These are phyloP conservation scores for Sapajus apella DNA, from an alignment of 2,113 vertebrate species.

Conservation along the genomic window DNA sequence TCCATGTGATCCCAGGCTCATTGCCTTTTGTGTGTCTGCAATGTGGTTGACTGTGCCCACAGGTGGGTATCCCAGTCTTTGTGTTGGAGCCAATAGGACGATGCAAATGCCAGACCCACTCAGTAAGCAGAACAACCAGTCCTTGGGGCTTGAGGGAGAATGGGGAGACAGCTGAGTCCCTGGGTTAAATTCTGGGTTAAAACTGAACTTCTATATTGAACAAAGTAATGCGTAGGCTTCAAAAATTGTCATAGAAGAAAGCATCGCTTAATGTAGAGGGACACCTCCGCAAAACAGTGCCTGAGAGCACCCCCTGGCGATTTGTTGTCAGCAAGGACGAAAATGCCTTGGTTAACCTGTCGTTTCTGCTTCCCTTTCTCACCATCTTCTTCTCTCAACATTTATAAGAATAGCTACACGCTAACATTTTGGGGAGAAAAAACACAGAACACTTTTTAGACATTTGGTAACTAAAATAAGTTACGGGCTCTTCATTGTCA, in stretches of 20 bases:
- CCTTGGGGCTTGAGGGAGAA: background rate
- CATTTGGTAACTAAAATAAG: conserved; percentile 13
- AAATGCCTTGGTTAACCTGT: too few species aligned
- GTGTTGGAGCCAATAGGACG: background rate
- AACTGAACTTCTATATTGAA: background rate
- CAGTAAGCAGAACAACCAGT: background rate
- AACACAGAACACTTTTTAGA: background rate
- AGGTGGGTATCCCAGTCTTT: background rate
- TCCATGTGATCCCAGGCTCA: background rate
- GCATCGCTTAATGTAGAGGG: background rate
- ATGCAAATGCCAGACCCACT: background rate
- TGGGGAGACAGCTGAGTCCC: background rate
- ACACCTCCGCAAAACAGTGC: background rate
- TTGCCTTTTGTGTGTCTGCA: too few species aligned
- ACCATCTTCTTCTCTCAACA: too few species aligned
- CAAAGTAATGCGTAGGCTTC: background rate
- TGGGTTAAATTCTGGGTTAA: background rate
- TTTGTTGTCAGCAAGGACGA: too few species aligned
- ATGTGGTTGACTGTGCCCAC: accelerated
- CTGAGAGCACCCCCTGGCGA: background rate
- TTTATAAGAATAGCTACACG: background rate
- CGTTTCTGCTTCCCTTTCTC: too few species aligned
- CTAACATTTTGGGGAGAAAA: conserved; percentile 25
- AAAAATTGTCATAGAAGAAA: background rate
- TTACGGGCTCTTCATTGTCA: background rate